Conservation (phyloP, 2,888 invertebrate species). For the Steinernema scapterisci region DNA sequence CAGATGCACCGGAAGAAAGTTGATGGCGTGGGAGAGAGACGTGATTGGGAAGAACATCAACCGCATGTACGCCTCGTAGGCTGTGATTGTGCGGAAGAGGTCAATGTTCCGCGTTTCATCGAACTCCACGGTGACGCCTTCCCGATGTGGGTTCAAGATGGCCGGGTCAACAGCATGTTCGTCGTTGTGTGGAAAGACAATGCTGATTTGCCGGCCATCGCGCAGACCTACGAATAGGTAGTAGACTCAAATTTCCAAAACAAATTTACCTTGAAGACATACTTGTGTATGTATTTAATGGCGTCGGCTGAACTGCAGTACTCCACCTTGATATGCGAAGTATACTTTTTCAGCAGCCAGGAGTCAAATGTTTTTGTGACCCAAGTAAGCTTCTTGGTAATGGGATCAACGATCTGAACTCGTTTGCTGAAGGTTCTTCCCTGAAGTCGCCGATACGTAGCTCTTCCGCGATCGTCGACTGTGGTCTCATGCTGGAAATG, state of each 20-base stretch:
- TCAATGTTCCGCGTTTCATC: not conserved
- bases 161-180: not conserved
- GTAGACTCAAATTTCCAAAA: no score
- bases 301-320: not conserved
- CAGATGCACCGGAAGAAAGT: not conserved
- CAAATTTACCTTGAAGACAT: not conserved
- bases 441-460: no score
- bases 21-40: not conserved
- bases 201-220: not conserved
- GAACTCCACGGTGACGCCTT: not conserved
- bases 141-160: not conserved
- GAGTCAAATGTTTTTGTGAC: no score
- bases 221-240: not conserved
- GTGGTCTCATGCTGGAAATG: no score
- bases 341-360: not conserved
- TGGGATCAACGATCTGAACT: no score
- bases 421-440: no score
- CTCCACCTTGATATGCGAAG: not conserved
- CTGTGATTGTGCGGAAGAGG: not conserved
- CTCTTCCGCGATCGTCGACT: no score
- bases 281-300: not conserved
- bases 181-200: not conserved
- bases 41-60: not conserved
- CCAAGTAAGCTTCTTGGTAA: no score
- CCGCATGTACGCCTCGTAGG: not conserved